Evolutionary conservation across 2,888 invertebrate genomes (phyloP).

Genomic region (Apamea crenata): DNA sequence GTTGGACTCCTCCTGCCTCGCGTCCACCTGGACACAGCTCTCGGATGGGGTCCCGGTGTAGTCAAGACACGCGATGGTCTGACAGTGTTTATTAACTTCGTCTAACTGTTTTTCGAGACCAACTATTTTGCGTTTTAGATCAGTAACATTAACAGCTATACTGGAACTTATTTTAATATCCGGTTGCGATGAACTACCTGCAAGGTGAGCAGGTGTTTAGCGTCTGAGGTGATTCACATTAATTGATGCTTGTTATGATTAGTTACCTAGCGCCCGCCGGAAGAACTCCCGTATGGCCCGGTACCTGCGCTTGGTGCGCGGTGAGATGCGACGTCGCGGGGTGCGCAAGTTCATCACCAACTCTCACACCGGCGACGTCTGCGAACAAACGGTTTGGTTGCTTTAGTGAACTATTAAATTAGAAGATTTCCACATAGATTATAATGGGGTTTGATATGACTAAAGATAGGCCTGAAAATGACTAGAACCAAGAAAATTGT

Average conservation of each 20-base stretch:
- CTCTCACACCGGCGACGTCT: slow-evolving; percentile 63
- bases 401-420: not conserved
- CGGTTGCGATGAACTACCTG: slow-evolving; percentile 82
- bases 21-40: slow-evolving; percentile 48
- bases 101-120: slow-evolving; percentile 80
- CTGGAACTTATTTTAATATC: slow-evolving; percentile 83
- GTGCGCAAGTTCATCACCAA: slow-evolving; percentile 83
- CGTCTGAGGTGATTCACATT: not conserved
- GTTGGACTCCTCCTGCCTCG: slow-evolving; percentile 55
- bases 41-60: slow-evolving; percentile 67
- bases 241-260: not conserved
- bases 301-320: slow-evolving; percentile 82
- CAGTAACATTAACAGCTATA: slow-evolving; percentile 80
- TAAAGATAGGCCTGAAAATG: not conserved
- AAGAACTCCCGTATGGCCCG: slow-evolving; percentile 83
- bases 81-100: slow-evolving; percentile 79
- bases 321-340: slow-evolving; percentile 85
- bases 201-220: slow-evolving; percentile 53
- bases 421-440: not conserved
- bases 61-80: slow-evolving; percentile 72
- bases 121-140: slow-evolving; percentile 81
- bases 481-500: not conserved
- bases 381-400: slow-evolving; percentile 17
- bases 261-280: slow-evolving; percentile 80
- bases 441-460: not conserved